Percentiles rank a stretch among this genome's conserved stretches.
These are phyloP conservation scores for Campaea margaritaria DNA, from an alignment of 2,888 invertebrate species.

Conservation along the genomic window DNA sequence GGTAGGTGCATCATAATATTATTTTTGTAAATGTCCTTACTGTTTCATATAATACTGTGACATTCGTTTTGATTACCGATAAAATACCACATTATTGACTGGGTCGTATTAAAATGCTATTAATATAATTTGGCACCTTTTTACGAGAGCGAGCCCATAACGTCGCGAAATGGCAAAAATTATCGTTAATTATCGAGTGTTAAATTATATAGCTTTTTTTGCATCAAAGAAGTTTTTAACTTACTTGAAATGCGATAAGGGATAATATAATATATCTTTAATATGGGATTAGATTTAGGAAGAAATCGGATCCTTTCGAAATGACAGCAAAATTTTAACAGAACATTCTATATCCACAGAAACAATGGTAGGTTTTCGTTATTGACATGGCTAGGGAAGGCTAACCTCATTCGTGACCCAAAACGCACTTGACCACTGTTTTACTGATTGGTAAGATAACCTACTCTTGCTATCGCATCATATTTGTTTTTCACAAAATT, in stretches of 20 bases:
- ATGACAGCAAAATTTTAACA: too few relatives aligned
- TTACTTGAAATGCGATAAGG: too few relatives aligned
- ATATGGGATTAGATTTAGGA: background rate
- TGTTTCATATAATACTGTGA: slow-evolving; percentile 1
- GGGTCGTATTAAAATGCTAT: slow-evolving; percentile 65
- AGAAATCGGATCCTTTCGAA: background rate
- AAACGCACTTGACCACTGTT: background rate
- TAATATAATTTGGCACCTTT: slow-evolving; percentile 71
- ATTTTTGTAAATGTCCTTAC: background rate
- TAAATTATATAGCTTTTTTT: slow-evolving; percentile 23
- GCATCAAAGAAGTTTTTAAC: too few relatives aligned
- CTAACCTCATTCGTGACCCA: too few relatives aligned
- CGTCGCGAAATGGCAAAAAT: slow-evolving; percentile 27
- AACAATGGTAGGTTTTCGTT: too few relatives aligned
- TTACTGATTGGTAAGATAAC: too few relatives aligned
- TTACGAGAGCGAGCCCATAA: slow-evolving; percentile 51
- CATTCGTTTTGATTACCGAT: slow-evolving; percentile 64
- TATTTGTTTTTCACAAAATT: background rate
- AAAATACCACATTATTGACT: slow-evolving; percentile 62
- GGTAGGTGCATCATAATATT: too few relatives aligned
- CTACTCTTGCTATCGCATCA: too few relatives aligned
- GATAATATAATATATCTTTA: too few relatives aligned
- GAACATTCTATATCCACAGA: too few relatives aligned
- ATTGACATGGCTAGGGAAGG: too few relatives aligned
- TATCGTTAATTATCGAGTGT: slow-evolving; percentile 7